Base-by-base conservation (phyloP, 2,113 vertebrate species). In the Sula dactylatra region DNA sequence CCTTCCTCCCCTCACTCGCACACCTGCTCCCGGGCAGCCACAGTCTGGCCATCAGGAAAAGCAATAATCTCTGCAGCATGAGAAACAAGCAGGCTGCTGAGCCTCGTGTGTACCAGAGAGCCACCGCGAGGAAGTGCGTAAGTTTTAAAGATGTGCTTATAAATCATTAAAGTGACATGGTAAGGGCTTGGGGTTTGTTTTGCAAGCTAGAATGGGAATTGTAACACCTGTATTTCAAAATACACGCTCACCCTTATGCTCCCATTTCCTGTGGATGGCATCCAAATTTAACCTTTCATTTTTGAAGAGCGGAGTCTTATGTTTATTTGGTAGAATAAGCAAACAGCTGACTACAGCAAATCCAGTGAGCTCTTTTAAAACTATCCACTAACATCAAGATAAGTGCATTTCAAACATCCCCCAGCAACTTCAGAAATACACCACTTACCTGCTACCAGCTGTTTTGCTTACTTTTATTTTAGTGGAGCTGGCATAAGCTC, bases 151-250 rank as follows among this genome's bases (percentile, higher is more conserved):
- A 76, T 2, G 1, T 49, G 47, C 67, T 93, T 95, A 93, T 96
- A 95, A 97, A 97, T 95, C 95, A 93, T 95, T 90, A 74, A 93
- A 90, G 42, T 82, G 89, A 72, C 65, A 32, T 2, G 11, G 62
- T 52, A 59, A 1, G 9, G 74, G 62, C 83, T 90, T 71, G 82
- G 36, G 79, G 87, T 70, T 95, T 93, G 83, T 96, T 96, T 96
- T 96, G 96, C 95, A 95, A 96, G 74, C 76, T 79, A 85, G 92
- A 94, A 94, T 73, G 81, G 83, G 86, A 94, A 93, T 94, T 90
- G 74, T 94, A 97, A 96, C 86, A 90, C 91, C 84, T 10, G 7
- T 89, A 94, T 97, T 97, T 97, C 96, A 94, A 94, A 96, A 96
- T 34, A 86, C 29, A 85, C 3, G 3, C 81, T 89, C 70, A 56